A percentile compares a stretch with the other conserved stretches of the same genome.
Conservation (phyloP, 2,113 vertebrate species). For the Pagrus major region DNA sequence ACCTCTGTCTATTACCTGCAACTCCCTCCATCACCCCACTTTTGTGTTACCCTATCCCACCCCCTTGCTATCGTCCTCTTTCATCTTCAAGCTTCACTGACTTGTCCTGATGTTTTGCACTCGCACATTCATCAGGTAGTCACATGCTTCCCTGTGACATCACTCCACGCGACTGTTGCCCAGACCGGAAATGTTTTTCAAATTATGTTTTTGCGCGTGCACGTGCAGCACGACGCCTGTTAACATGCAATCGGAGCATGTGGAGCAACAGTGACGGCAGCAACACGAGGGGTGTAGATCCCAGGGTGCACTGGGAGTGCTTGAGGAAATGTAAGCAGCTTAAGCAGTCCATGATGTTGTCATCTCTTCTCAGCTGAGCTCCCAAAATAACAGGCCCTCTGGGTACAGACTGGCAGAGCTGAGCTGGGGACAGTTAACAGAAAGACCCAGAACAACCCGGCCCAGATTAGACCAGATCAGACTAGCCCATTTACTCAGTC, state of each 20-base stretch:
- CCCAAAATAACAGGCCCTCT: conserved; percentile 82
- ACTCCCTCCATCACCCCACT: not conserved
- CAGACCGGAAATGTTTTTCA: not conserved
- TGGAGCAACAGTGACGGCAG: conserved; percentile 55
- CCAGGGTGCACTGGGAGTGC: conserved; percentile 72
- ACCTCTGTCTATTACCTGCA: conserved; percentile 24
- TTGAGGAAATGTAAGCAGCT: conserved; percentile 82
- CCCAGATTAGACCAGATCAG: conserved; percentile 74
- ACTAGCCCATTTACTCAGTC: conserved; percentile 63
- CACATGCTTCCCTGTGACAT: conserved; percentile 25
- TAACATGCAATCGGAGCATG: conserved; percentile 35
- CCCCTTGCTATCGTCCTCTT: not conserved
- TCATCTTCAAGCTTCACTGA: conserved; percentile 34
- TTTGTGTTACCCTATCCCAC: not conserved
- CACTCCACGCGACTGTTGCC: not conserved
- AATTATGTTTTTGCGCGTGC: not conserved
- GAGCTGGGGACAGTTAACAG: conserved; percentile 72
- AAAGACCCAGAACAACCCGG: conserved; percentile 73
- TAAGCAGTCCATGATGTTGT: conserved; percentile 80
- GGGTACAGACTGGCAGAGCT: conserved; percentile 73
- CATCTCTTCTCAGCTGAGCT: conserved; percentile 80
- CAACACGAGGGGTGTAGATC: conserved; percentile 63
- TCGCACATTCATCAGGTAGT: conserved; percentile 33
- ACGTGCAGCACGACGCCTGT: conserved; percentile 18
- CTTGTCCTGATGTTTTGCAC: conserved; percentile 27